Evolutionary conservation across 2,113 vertebrate species (phyloP).

Genomic region (Cyprinodon brontotheroides): DNA sequence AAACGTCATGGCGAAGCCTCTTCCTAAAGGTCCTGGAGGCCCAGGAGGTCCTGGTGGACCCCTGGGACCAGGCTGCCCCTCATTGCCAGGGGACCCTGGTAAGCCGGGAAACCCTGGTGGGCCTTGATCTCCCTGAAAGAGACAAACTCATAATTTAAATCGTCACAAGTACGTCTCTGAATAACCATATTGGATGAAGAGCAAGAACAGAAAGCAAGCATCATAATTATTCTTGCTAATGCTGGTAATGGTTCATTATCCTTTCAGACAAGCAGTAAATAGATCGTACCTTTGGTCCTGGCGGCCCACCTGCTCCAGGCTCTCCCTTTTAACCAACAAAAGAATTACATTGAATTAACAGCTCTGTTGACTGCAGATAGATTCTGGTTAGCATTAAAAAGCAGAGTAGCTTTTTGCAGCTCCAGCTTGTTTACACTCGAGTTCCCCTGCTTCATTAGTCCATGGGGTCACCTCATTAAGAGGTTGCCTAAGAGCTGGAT

Average conservation of each 20-base stretch:
- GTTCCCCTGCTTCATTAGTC: constrained; percentile 36
- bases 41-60: constrained; percentile 87
- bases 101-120: constrained; percentile 81
- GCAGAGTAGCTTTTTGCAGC: neutral
- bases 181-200: neutral
- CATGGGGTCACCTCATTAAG: constrained; percentile 46
- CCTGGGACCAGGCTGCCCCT: constrained; percentile 82
- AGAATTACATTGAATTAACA: constrained; percentile 7
- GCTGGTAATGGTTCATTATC: neutral
- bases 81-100: constrained; percentile 81
- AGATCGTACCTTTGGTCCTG: constrained; percentile 86
- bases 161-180: too few species aligned
- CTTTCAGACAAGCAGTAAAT: neutral
- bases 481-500: constrained; percentile 15
- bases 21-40: constrained; percentile 76
- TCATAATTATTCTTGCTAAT: neutral
- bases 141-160: neutral
- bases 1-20: constrained; percentile 74
- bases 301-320: constrained; percentile 78
- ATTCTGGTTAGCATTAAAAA: constrained; percentile 2
- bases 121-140: constrained; percentile 86
- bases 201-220: neutral
- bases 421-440: constrained; percentile 29
- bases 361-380: neutral
- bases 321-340: constrained; percentile 85